Evolutionary conservation across 2,888 invertebrate species (phyloP).

Genomic region (Drosophila kuntzei): DNA sequence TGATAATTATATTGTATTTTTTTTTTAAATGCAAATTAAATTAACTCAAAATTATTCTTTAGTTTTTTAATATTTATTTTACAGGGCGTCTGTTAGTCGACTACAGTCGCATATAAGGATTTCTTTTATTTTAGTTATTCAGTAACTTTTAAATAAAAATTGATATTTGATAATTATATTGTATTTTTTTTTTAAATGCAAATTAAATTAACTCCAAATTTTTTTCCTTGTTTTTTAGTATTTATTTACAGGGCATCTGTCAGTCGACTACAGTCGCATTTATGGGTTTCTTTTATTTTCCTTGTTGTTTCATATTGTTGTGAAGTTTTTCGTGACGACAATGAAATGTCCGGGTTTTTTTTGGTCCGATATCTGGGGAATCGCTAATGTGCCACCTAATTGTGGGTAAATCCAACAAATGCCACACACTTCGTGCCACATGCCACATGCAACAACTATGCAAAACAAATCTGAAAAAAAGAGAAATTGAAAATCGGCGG

Average conservation of each 20-base stretch:
- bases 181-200: too few relatives aligned
- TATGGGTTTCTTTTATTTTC: too few relatives aligned
- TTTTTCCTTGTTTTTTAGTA: neutral
- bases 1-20: too few relatives aligned
- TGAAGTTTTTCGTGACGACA: slow-evolving; percentile 32
- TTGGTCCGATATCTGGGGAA: neutral
- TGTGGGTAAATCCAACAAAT: slow-evolving; percentile 34
- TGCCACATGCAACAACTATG: slow-evolving; percentile 34
- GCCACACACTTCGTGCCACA: slow-evolving; percentile 18
- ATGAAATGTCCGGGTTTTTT: slow-evolving; percentile 17
- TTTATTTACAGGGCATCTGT: neutral
- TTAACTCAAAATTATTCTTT: too few relatives aligned
- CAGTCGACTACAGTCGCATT: neutral
- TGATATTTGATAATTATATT: too few relatives aligned
- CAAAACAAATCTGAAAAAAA: slow-evolving; percentile 5
- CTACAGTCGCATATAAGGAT: too few relatives aligned
- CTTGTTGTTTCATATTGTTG: slow-evolving; percentile 25
- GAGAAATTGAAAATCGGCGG: neutral
- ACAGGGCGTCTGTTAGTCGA: too few relatives aligned
- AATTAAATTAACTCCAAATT: too few relatives aligned
- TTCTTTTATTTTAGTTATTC: too few relatives aligned
- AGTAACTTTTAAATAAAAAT: too few relatives aligned
- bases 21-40: too few relatives aligned
- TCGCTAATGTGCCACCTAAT: slow-evolving; percentile 15
- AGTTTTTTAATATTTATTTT: too few relatives aligned